Evolutionary conservation across 1,140 invertebrate genomes (phyloP).

Genomic region (Dufourea novaeangliae): DNA sequence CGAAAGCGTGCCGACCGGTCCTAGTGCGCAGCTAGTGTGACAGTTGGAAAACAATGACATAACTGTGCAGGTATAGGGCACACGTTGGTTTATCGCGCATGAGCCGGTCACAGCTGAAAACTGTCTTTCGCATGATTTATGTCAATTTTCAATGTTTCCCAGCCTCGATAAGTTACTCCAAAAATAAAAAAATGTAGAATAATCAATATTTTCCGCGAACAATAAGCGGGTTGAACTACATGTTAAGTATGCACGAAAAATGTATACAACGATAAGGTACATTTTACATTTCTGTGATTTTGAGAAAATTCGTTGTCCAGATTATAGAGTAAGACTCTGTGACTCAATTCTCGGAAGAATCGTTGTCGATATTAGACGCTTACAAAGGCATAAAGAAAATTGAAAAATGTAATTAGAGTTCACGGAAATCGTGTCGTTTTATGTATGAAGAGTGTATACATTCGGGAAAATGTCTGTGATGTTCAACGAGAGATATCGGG

Average conservation of each 20-base stretch:
- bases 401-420: neutral
- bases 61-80: conserved; percentile 50
- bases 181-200: conserved; percentile 12
- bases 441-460: neutral
- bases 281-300: too few relatives aligned
- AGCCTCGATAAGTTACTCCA: neutral
- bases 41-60: conserved; percentile 68
- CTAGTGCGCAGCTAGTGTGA: conserved; percentile 56
- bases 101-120: conserved; percentile 51
- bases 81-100: conserved; percentile 40
- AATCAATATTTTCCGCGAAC: conserved; percentile 1
- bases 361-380: neutral
- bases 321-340: too few relatives aligned
- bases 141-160: conserved; percentile 45
- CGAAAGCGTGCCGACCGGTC: conserved; percentile 65
- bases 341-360: neutral
- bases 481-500: conserved; percentile 69
- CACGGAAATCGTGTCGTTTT: neutral
- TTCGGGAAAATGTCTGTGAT: conserved; percentile 53
- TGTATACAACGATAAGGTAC: too few relatives aligned
- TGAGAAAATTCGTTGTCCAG: neutral
- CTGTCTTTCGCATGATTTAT: conserved; percentile 36
- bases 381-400: neutral
- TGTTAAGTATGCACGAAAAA: too few relatives aligned
- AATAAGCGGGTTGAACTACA: neutral